These are phyloP conservation scores for Nymphalis c-album DNA, from an alignment of 2,888 invertebrate species.

Conservation along the genomic window DNA sequence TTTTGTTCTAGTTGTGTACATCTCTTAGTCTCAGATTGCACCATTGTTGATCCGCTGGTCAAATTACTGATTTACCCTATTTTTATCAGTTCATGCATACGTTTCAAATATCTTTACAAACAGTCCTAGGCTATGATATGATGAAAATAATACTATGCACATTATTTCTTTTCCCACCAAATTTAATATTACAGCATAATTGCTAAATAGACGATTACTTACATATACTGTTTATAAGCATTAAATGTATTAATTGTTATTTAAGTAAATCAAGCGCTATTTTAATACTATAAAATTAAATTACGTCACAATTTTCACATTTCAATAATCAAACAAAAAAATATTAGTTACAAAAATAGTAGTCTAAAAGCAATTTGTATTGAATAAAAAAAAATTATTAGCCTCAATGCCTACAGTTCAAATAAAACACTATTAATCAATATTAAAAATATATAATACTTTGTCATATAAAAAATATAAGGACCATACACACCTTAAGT, in stretches of 20 bases:
- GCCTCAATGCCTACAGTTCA: neutral
- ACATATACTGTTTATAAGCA: too few relatives aligned
- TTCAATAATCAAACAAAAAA: neutral
- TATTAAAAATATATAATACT: neutral
- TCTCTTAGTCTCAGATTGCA: too few relatives aligned
- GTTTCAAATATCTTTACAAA: neutral
- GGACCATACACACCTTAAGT: neutral
- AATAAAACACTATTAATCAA: neutral
- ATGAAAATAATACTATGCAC: too few relatives aligned
- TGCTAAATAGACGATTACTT: too few relatives aligned
- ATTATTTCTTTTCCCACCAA: too few relatives aligned
- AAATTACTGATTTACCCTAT: too few relatives aligned
- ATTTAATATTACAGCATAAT: too few relatives aligned
- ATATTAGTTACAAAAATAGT: neutral
- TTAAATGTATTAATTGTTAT: too few relatives aligned
- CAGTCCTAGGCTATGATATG: too few relatives aligned
- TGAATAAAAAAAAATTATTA: neutral
- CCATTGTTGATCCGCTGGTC: too few relatives aligned
- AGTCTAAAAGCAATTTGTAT: neutral
- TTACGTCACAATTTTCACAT: neutral
- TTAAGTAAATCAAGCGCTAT: too few relatives aligned
- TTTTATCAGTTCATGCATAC: neutral
- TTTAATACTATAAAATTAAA: neutral
- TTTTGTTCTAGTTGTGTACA: too few relatives aligned
- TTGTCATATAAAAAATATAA: neutral